Base-by-base conservation (phyloP, 2,797 vertebrate species). In the Alca torda region DNA sequence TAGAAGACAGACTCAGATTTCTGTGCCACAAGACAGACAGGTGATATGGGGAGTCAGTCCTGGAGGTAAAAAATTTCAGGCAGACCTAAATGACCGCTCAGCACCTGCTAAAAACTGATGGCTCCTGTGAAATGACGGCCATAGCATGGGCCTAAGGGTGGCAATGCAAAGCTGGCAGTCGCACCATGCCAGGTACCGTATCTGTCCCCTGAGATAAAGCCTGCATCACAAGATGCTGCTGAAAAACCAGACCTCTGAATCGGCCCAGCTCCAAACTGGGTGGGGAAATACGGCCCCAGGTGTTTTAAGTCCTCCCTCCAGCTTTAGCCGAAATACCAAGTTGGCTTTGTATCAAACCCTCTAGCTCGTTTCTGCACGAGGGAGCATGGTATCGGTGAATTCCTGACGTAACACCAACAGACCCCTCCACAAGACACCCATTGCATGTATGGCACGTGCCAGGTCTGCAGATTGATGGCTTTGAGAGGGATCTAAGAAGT, bases 371-470 rank as follows among this genome's bases (percentile, higher is more conserved):
- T 28, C 78, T 75, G 67, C 26, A 4, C 3, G 16, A 2, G 16
- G 45, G 16, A 15, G 23, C 1, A 63, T 4, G 51, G 11, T 5
- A 2, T 7, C 4, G 24, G 23, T 46, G 24, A 63, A 87, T 59
- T 70, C 65, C 64, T 65, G 41, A 9, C 5, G 1, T 4, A 23
- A 60, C 43, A 9, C 51, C 16, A 21, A 18, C 37, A 57, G 84
- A 59, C 23, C 50, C 9, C 45, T 50, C 54, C 69, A 31, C 24
- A 7, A 25, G 45, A 28, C 3, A 19, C 60, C 43, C 53, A 0
- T 0, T 6, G 53, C 35, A 14, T 3, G 6, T 2, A 0, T 4
- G 37, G 45, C 59, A 8, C 9, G 5, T 69, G 24, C 24, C 70
- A 73, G 68, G 43, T 51, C 31, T 9, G 24, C 69, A 37, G 30